Conservation (phyloP, 2,797 vertebrate genomes). For the Tragopan temminckii region DNA sequence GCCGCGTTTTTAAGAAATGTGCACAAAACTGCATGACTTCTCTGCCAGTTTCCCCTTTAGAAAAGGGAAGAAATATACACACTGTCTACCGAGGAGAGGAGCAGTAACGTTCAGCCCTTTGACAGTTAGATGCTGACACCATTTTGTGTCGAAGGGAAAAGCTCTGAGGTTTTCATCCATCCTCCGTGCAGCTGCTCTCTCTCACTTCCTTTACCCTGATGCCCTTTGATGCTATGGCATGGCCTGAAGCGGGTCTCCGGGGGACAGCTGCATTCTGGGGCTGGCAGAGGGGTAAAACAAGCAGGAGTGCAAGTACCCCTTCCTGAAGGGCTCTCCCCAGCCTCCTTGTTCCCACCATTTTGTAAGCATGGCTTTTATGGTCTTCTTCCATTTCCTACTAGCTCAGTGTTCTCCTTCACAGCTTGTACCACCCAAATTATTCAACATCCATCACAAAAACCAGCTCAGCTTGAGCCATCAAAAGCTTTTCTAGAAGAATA, state of each 20-base stretch:
- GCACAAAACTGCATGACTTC: not conserved
- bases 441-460: not conserved
- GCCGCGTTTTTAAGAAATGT: not conserved
- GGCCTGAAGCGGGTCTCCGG: accelerated
- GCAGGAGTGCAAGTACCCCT: accelerated
- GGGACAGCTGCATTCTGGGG: not conserved
- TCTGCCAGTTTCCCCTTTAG: not conserved
- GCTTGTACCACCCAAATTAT: not conserved
- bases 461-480: accelerated
- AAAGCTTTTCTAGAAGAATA: not conserved
- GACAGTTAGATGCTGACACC: not conserved
- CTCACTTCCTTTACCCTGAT: accelerated
- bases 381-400: not conserved
- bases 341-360: accelerated
- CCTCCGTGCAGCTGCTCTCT: not conserved
- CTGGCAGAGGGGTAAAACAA: not conserved
- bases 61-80: not conserved
- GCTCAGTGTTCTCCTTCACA: not conserved
- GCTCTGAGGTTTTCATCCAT: not conserved
- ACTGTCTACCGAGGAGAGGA: accelerated
- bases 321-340: not conserved
- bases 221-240: not conserved
- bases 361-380: accelerated
- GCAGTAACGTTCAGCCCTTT: not conserved
- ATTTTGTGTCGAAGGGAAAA: not conserved